Base-by-base conservation (phyloP, 2,113 vertebrate genomes). In the Psettodes erumei region DNA sequence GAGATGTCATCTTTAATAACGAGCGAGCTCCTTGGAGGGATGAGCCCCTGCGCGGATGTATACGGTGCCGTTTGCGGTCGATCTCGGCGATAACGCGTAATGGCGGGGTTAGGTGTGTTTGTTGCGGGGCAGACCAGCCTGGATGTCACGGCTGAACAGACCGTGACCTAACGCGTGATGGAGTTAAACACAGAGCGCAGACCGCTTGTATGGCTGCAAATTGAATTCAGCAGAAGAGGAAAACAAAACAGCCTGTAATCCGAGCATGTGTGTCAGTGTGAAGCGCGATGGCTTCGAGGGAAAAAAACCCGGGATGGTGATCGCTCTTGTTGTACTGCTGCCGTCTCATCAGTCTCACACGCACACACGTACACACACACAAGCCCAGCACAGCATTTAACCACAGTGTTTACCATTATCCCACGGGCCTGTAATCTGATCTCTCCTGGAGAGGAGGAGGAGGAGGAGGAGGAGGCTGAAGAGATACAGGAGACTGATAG, bases 351-450 rank as follows among this genome's bases (percentile, higher is more conserved):
- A 3, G 12, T 50, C 1, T 38, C 32, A 21, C 21, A 74, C 40
- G 27, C 1, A 51, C 48, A 53, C 51, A 68, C 15, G 27, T n/a
- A 45, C 38, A 40, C 35, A 70, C 50, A 71, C 62, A 42, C 58
- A 72, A 61, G 47, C 28, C 16, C 50, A 18, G 51, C 69, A 25
- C 79, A 47, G 38, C 33, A 64, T 65, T 71, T 64, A 53, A 78
- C 75, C 68, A 51, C 68, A 75, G 67, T 86, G 70, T 85, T 91
- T 71, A 83, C 77, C 54, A 56, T 81, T 79, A 87, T 90, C 86
- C 86, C 75, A 88, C 83, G 70, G 74, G 59, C 60, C 72, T 77
- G 76, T 90, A 89, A 93, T 89, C 77, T 72, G 83, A 92, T 89
- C 80, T 72, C 50, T 71, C 28, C 38, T 50, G 60, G 45, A 71